Evolutionary conservation across 2,888 invertebrate species (phyloP), one percentile per base, ranked within the genome.

Genomic region (Ophion ellenae): DNA sequence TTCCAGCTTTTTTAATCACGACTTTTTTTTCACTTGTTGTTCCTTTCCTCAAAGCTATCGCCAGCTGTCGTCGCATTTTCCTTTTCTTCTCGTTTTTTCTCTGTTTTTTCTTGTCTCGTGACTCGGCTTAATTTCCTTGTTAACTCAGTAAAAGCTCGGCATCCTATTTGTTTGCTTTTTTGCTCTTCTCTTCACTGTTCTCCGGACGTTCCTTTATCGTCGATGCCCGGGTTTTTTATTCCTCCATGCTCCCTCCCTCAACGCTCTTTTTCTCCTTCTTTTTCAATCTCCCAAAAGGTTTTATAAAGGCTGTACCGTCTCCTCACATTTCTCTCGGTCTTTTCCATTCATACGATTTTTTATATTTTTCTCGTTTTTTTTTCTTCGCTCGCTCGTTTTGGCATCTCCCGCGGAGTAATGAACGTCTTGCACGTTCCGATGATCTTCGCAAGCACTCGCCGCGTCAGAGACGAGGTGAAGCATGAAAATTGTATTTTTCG

Each of bases 181-280:
- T 69, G 47, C 81, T 57, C 71, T 40, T 59, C 32, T 63, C 59
- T 45, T 63, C 40, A 45, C 53, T 70, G 61, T 69, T 73, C 63
- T 53, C 70, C 59, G 28, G 64, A 11, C 83, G 69, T 70, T 78
- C 75, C 66, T 64, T 82, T 64, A 70, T 83, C 64, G 70, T 45
- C 67, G 32, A 63, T 81, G 75, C 84, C 80, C 57, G 66, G 80
- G 59, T 82, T 67, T 87, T 88, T 90, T 87, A 89, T 87, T 88
- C 83, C 83, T 69, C 73, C 73, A 86, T 85, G 81, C 79, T 87
- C 32, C 36, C 63, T 84, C 83, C 83, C 32, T 28, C 63, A 28
- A 14, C 53, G 17, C 17, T 28, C 76, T 64, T 85, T 24, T 61
- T 61, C 10, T 61, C 11, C 24, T 61, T 61, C 61, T 61, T 61